These are phyloP conservation scores for Astyanax mexicanus DNA, from an alignment of 2,797 vertebrate genomes.

Conservation along the genomic window DNA sequence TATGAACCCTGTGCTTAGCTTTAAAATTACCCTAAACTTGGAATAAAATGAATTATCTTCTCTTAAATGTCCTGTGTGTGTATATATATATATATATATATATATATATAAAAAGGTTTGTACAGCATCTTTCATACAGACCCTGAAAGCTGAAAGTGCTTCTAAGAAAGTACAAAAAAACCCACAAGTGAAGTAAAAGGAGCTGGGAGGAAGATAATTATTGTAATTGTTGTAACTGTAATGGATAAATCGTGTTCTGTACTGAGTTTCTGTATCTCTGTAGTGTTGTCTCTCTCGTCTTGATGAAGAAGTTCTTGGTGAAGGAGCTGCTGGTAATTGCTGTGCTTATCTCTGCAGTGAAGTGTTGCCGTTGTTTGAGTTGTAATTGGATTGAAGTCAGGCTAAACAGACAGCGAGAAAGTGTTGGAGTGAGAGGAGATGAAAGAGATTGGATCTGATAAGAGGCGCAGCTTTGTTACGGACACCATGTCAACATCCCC, in stretches of 20 bases:
- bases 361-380: constrained; percentile 30
- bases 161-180: too few species aligned
- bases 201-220: too few species aligned
- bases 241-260: too few species aligned
- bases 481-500: constrained; percentile 18
- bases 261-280: not conserved
- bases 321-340: constrained; percentile 26
- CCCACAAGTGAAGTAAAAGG: too few species aligned
- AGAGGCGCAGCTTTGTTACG: constrained; percentile 24
- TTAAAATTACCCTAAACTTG: too few species aligned
- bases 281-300: too few species aligned
- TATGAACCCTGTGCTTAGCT: too few species aligned
- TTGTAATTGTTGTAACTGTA: not conserved
- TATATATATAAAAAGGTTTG: too few species aligned
- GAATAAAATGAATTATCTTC: too few species aligned
- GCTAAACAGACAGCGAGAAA: constrained; percentile 3
- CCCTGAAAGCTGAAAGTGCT: not conserved
- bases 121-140: not conserved
- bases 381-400: constrained; percentile 47
- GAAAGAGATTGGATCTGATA: constrained; percentile 51
- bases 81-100: too few species aligned
- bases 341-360: constrained; percentile 28
- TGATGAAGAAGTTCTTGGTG: constrained; percentile 27
- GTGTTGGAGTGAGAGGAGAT: constrained; percentile 21
- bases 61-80: too few species aligned